These are phyloP conservation scores for Prionchulus punctatus DNA, from an alignment of 2,888 invertebrate species.

Conservation along the genomic window DNA sequence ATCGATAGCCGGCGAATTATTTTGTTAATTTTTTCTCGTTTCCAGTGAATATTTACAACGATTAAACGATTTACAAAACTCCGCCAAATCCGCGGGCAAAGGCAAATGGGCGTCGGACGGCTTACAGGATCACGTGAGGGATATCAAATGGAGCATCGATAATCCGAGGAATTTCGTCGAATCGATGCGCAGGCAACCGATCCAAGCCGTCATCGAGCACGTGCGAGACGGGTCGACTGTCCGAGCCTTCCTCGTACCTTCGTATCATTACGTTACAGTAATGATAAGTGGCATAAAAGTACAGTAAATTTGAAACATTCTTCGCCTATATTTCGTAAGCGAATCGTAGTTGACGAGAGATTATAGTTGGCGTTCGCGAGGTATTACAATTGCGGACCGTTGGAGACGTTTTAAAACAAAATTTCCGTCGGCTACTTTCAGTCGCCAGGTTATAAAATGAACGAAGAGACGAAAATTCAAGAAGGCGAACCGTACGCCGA, in stretches of 20 bases:
- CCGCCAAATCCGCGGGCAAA: constrained; percentile 67
- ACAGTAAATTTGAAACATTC: too few species aligned
- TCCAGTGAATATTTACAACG: constrained; percentile 33
- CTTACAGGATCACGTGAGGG: constrained; percentile 53
- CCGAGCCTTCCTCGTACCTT: constrained; percentile 72
- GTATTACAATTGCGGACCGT: too few species aligned
- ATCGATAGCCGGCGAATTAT: background rate
- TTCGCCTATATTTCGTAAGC: too few species aligned
- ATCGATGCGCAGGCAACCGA: constrained; percentile 62
- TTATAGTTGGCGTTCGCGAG: too few species aligned
- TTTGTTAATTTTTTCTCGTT: background rate
- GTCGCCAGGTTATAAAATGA: constrained; percentile 54
- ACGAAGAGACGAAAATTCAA: constrained; percentile 50
- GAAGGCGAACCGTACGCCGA: constrained; percentile 50
- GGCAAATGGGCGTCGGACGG: constrained; percentile 45
- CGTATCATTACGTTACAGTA: constrained; percentile 73
- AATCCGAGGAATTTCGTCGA: constrained; percentile 67
- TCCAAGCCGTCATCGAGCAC: constrained; percentile 83
- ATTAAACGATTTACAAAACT: constrained; percentile 69
- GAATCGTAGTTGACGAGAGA: too few species aligned
- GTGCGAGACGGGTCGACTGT: constrained; percentile 93
- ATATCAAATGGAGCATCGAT: constrained; percentile 74
- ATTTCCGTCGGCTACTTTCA: too few species aligned
- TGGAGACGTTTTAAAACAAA: too few species aligned
- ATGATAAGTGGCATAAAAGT: constrained; percentile 77